phyloP scores from a whole-genome alignment of 2,888 invertebrate species.

The Ctena decussata region DNA sequence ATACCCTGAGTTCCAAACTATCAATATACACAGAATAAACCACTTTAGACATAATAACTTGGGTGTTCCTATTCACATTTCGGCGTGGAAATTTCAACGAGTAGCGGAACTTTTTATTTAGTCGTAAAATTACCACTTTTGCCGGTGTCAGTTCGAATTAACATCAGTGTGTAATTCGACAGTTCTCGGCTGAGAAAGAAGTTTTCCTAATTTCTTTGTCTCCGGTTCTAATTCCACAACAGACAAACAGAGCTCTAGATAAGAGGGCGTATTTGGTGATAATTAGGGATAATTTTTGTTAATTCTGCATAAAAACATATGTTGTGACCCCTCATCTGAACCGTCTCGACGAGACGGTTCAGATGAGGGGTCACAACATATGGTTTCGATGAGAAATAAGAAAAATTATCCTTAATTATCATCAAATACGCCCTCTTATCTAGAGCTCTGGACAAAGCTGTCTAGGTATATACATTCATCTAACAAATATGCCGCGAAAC shows the following conservation, averaged over 20 bases:
- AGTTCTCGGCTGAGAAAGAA: slow-evolving; percentile 49
- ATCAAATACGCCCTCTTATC: too few species aligned
- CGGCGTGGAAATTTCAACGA: slow-evolving; percentile 20
- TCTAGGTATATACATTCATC: neutral
- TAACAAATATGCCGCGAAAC: neutral
- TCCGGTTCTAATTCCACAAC: slow-evolving; percentile 50
- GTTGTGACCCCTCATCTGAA: too few species aligned
- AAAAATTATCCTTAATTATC: too few species aligned
- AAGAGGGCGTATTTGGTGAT: too few species aligned
- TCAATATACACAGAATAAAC: neutral
- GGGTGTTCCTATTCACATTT: slow-evolving; percentile 65
- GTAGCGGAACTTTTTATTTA: slow-evolving; percentile 38
- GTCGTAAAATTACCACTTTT: slow-evolving; percentile 57
- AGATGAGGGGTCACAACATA: too few species aligned
- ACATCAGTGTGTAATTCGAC: slow-evolving; percentile 43
- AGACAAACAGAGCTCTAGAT: too few species aligned
- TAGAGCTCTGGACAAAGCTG: too few species aligned
- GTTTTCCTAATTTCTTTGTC: slow-evolving; percentile 54
- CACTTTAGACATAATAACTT: slow-evolving; percentile 23
- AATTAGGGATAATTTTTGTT: too few species aligned
- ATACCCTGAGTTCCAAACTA: neutral
- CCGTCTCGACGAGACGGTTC: too few species aligned
- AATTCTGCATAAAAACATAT: too few species aligned
- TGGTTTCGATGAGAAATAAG: too few species aligned
- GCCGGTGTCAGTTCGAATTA: slow-evolving; percentile 56